Evolutionary conservation across 64 coral and sea anemone genomes (phyloP).

Genomic region (Trachythela sp.): DNA sequence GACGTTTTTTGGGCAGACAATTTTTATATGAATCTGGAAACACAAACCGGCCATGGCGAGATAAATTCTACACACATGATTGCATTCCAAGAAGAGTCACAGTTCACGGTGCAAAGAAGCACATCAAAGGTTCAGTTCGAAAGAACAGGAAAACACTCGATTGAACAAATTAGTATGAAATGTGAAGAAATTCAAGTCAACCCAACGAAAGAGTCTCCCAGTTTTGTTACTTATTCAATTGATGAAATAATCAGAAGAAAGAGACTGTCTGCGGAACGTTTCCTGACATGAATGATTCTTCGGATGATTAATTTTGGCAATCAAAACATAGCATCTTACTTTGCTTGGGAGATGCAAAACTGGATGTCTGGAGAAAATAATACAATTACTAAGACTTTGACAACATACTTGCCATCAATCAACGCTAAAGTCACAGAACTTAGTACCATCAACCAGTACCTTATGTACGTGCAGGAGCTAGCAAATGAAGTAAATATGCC

Average conservation of each 20-base stretch:
- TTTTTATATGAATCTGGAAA: background rate
- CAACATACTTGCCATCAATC: background rate
- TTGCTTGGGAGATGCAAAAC: background rate
- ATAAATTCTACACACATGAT: background rate
- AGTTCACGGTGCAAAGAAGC: background rate
- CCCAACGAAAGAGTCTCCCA: background rate
- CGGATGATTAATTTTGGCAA: background rate
- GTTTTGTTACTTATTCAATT: background rate
- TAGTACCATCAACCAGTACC: background rate
- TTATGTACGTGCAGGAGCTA: background rate
- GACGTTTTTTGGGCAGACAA: slow-evolving; percentile 11
- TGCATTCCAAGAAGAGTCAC: background rate
- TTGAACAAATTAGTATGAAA: background rate
- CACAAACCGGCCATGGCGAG: background rate
- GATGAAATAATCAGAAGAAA: too few species aligned
- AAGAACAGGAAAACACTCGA: background rate
- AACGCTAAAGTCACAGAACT: background rate
- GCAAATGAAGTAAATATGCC: background rate
- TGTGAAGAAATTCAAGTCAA: background rate
- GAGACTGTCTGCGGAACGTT: background rate
- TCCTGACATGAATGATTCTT: background rate
- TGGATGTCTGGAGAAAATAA: background rate
- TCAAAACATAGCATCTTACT: background rate
- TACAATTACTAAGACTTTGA: background rate
- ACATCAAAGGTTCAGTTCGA: background rate